Evolutionary conservation across 2,888 invertebrate genomes (phyloP).

Genomic region (Melieria crassipennis): DNA sequence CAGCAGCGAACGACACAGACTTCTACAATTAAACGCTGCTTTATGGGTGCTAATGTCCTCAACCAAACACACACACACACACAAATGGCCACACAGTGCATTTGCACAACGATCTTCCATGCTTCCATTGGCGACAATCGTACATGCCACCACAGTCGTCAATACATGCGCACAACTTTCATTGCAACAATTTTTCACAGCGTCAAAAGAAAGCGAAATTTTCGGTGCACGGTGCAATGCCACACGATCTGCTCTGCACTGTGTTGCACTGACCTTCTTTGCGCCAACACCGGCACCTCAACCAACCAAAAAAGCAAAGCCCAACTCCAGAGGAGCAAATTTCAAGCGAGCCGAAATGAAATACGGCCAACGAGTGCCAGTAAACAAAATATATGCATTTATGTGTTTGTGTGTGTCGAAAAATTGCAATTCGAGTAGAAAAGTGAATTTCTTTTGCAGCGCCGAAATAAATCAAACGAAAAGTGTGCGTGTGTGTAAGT

Average conservation of each 20-base stretch:
- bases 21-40: too few species aligned
- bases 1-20: too few species aligned
- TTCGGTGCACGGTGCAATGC: background rate
- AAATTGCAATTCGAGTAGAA: conserved; percentile 17
- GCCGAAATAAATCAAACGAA: background rate
- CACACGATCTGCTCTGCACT: background rate
- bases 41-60: too few species aligned
- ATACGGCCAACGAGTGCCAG: background rate
- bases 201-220: conserved; percentile 29
- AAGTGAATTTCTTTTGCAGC: conserved; percentile 22
- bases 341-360: background rate
- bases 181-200: conserved; percentile 44
- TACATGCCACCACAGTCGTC: too few species aligned
- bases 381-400: background rate
- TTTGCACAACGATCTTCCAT: too few species aligned
- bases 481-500: background rate
- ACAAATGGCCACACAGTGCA: too few species aligned
- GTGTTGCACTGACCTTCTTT: background rate
- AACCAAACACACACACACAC: too few species aligned
- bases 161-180: conserved; percentile 36
- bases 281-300: background rate
- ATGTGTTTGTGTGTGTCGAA: background rate
- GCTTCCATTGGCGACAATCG: too few species aligned
- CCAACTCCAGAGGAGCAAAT: background rate
- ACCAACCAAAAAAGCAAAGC: conserved; percentile 5